Evolutionary conservation across 2,797 vertebrate species (phyloP).

Genomic region (Bradypodion pumilum): DNA sequence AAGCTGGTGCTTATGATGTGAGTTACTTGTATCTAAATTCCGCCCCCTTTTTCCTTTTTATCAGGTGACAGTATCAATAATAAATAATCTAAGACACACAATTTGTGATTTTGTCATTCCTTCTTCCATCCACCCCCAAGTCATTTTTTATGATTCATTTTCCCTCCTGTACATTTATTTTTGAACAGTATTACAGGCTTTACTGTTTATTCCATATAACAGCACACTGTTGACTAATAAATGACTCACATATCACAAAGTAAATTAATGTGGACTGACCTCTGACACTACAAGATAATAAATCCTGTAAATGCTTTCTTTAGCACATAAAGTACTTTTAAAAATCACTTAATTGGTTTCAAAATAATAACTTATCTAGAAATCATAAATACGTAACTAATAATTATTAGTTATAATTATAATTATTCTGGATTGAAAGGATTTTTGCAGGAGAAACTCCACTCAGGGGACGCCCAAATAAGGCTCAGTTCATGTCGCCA

Average conservation of each 20-base stretch:
- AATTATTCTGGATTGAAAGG: too few relatives aligned
- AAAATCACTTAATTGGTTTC: too few relatives aligned
- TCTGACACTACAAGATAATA: not conserved
- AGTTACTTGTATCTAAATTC: constrained; percentile 55
- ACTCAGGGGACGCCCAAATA: too few relatives aligned
- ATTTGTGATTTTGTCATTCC: not conserved
- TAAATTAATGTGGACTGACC: not conserved
- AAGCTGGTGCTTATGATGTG: constrained; percentile 96
- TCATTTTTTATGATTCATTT: constrained; percentile 4
- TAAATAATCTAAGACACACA: not conserved
- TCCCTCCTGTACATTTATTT: not conserved
- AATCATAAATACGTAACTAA: too few relatives aligned
- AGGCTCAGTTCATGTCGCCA: too few relatives aligned
- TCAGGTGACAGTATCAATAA: not conserved
- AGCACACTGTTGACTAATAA: not conserved
- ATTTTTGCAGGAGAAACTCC: too few relatives aligned
- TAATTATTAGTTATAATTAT: too few relatives aligned
- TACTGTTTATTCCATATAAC: not conserved
- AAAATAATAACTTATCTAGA: too few relatives aligned
- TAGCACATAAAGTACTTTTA: too few relatives aligned
- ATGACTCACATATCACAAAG: not conserved
- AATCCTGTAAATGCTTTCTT: not conserved
- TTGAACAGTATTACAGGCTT: not conserved
- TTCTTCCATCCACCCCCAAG: not conserved
- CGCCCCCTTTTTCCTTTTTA: not conserved